Percentiles rank a stretch among this genome's conserved stretches.
Evolutionary conservation across 2,797 vertebrate species (phyloP).

Genomic region (Chaunax sp.): DNA sequence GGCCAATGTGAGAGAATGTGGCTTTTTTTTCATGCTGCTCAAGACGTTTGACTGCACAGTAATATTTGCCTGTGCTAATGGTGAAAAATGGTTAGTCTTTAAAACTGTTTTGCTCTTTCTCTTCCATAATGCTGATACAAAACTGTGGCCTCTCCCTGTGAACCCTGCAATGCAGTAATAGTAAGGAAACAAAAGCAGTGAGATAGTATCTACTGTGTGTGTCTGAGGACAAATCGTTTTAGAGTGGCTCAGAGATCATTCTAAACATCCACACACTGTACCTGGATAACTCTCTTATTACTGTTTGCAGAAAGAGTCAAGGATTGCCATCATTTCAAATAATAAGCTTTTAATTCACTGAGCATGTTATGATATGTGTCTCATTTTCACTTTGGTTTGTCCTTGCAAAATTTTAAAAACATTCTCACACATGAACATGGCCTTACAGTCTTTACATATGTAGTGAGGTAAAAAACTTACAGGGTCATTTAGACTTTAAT

Average conservation of each 20-base stretch:
- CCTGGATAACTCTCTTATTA: slow-evolving; percentile 43
- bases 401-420: slow-evolving; percentile 66
- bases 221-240: slow-evolving; percentile 69
- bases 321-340: slow-evolving; percentile 52
- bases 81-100: slow-evolving; percentile 60
- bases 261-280: slow-evolving; percentile 32
- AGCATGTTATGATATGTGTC: slow-evolving; percentile 11
- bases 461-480: background rate
- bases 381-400: slow-evolving; percentile 53
- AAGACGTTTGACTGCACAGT: slow-evolving; percentile 39
- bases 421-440: slow-evolving; percentile 22
- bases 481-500: background rate
- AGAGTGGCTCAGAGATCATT: slow-evolving; percentile 51
- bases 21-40: slow-evolving; percentile 44
- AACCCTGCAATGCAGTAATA: slow-evolving; percentile 70
- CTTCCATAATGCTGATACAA: slow-evolving; percentile 67
- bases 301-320: slow-evolving; percentile 35
- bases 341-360: slow-evolving; percentile 48
- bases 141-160: slow-evolving; percentile 67
- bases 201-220: slow-evolving; percentile 59
- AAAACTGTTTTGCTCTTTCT: slow-evolving; percentile 23
- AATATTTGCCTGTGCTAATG: slow-evolving; percentile 35
- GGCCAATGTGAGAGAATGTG: slow-evolving; percentile 73
- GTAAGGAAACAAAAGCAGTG: slow-evolving; percentile 66
- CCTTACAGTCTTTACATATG: background rate